Evolutionary conservation across 2,888 invertebrate genomes (phyloP).

Genomic region (Marronus borbonicus): DNA sequence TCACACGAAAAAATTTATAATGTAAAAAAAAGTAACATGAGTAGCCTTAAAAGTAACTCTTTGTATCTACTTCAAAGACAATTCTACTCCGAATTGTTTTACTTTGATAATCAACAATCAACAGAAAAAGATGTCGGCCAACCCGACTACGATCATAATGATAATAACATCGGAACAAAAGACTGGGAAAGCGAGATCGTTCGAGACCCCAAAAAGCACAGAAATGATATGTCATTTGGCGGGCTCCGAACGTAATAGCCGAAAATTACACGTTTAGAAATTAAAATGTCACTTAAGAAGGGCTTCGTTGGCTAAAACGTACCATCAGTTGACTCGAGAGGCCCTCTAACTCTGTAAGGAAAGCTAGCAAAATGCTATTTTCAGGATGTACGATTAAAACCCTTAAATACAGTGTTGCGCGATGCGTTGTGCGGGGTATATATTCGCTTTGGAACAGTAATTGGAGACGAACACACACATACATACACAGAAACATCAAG

Average conservation of each 20-base stretch:
- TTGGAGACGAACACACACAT: conserved; percentile 2
- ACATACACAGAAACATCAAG: too few species aligned
- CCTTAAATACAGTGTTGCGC: conserved; percentile 5
- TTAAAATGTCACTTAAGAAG: conserved; percentile 67
- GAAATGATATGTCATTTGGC: conserved; percentile 54
- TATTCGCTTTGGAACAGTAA: conserved; percentile 1
- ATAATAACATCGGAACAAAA: background rate
- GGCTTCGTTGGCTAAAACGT: background rate
- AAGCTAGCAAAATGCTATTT: conserved; percentile 15
- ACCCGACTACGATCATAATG: too few species aligned
- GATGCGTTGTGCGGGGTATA: background rate
- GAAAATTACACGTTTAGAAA: conserved; percentile 63
- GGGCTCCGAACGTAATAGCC: conserved; percentile 57
- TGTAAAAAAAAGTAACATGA: too few species aligned
- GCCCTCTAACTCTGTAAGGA: background rate
- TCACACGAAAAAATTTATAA: too few species aligned
- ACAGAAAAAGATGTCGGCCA: too few species aligned
- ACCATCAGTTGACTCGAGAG: background rate
- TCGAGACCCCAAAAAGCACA: background rate
- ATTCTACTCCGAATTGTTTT: too few species aligned
- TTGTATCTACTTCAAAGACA: too few species aligned
- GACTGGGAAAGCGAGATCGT: background rate
- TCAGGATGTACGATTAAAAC: conserved; percentile 11
- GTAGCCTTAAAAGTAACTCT: too few species aligned
- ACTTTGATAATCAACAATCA: too few species aligned